Conservation (phyloP, 2,797 vertebrate genomes). For the Holocentrus rufus region DNA sequence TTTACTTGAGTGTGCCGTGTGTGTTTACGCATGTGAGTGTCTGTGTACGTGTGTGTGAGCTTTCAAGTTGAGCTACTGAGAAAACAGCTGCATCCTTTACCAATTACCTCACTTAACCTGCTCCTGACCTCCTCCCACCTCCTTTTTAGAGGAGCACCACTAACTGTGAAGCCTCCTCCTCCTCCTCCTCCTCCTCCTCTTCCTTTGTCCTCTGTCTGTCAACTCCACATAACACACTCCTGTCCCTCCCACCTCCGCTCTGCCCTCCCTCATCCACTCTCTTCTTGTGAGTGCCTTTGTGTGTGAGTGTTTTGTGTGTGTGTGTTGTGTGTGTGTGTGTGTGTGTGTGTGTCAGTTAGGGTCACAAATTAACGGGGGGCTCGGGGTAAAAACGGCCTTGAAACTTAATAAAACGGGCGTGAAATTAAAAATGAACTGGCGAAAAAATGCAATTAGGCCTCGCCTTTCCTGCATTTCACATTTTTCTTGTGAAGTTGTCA, state of each 20-base stretch:
- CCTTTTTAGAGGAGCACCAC: constrained; percentile 49
- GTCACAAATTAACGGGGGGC: constrained; percentile 17
- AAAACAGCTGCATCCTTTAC: constrained; percentile 65
- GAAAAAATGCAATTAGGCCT: too few species aligned
- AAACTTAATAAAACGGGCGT: not conserved
- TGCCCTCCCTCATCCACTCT: constrained; percentile 19
- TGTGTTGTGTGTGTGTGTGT: constrained; percentile 8
- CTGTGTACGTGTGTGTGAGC: constrained; percentile 24
- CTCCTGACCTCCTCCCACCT: constrained; percentile 45
- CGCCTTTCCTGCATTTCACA: too few species aligned
- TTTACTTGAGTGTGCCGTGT: not conserved
- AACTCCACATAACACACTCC: constrained; percentile 21
- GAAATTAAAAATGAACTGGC: too few species aligned
- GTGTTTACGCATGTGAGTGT: constrained; percentile 27
- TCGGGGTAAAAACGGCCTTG: not conserved
- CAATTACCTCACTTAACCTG: constrained; percentile 74
- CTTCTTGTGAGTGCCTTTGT: constrained; percentile 21
- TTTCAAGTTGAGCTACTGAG: constrained; percentile 61
- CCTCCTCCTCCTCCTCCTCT: constrained; percentile 34
- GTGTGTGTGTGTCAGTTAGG: not conserved
- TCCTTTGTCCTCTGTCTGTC: constrained; percentile 30
- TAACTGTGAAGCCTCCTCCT: constrained; percentile 36
- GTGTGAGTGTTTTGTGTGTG: constrained; percentile 7
- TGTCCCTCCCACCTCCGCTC: constrained; percentile 7
- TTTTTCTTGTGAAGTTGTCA: not conserved